Evolutionary conservation across 2,113 vertebrate genomes (phyloP).

Genomic region (Tympanuchus pallidicinctus): DNA sequence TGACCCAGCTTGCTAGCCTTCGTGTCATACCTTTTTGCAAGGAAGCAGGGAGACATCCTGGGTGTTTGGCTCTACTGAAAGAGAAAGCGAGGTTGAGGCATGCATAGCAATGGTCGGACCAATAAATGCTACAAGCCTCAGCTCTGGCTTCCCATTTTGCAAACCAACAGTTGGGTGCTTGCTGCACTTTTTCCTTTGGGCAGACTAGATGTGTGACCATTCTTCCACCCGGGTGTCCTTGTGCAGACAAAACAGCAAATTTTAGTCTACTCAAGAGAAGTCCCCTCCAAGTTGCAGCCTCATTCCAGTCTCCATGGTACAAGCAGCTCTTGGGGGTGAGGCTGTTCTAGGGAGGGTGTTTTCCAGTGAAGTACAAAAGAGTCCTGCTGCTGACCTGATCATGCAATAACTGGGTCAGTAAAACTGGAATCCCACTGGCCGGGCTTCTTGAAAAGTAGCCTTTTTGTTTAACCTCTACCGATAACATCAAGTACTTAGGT

Average conservation of each 20-base stretch:
- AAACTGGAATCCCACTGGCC: constrained; percentile 12
- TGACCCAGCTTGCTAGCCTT: neutral
- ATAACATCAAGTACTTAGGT: constrained; percentile 10
- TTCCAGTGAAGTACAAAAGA: neutral
- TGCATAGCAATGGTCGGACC: neutral
- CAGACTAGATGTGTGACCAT: neutral
- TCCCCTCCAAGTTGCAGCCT: neutral
- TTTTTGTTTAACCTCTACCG: constrained; percentile 37
- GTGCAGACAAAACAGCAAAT: neutral
- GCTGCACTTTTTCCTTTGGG: neutral
- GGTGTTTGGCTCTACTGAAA: neutral
- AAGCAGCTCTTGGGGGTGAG: neutral
- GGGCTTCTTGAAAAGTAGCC: neutral
- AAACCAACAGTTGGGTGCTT: neutral
- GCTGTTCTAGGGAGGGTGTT: neutral
- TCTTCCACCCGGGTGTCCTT: neutral
- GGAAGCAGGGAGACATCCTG: neutral
- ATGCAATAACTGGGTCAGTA: constrained; percentile 21
- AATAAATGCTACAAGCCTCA: neutral
- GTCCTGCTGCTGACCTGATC: neutral
- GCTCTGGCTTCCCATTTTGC: neutral
- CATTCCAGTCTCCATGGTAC: neutral
- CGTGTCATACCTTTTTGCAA: neutral
- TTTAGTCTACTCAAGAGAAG: neutral
- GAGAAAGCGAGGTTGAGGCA: neutral